Base-by-base conservation (phyloP, 2,888 invertebrate species). In the Chalcis sispes region DNA sequence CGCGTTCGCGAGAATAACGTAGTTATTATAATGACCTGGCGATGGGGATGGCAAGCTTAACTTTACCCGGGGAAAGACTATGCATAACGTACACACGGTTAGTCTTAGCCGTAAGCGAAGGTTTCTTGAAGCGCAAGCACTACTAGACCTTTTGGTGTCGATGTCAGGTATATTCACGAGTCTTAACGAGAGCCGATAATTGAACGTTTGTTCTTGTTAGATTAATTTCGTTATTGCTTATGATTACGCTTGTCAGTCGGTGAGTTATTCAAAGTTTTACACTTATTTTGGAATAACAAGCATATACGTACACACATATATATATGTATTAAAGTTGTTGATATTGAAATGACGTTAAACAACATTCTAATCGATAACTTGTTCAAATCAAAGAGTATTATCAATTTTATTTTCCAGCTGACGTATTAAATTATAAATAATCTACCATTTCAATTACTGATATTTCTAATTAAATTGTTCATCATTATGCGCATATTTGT, bases 11-110 rank as follows among this genome's bases (percentile, higher is more conserved):
- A 62, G 78, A 80, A 79, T 82, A 80, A 82, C 80, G 75, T 81
- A 75, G 80, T 83, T 82, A 82, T 84, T 79, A 80, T 79, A 80
- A 81, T 80, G 79, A 79, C 73, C 71, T 64, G 46, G 54, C 29
- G 27, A 23, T 2, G 4, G 36, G 25, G 32, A n/a, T n/a, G n/a
- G n/a, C 58, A 71, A 66, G 77, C 78, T 79, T 56, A 79, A 80
- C 75, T 81, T 80, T 73, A 32, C 20, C 18, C 8, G 20, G 8
- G 7, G n/a, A n/a, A 18, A 32, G n/a, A 10, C 36, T 32, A n/a
- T n/a, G 36, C 50, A 23, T 32, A 15, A 8, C 29, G 46, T 20
- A 56, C 18, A 10, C 59, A 50, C 20, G 3, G 32, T 36, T 15
- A 18, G 25, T n/a, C 32, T 36, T 13, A 15, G 52, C 7, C 27